phyloP scores from a whole-genome alignment of 2,888 invertebrate species.

The Ephialtes manifestator region DNA sequence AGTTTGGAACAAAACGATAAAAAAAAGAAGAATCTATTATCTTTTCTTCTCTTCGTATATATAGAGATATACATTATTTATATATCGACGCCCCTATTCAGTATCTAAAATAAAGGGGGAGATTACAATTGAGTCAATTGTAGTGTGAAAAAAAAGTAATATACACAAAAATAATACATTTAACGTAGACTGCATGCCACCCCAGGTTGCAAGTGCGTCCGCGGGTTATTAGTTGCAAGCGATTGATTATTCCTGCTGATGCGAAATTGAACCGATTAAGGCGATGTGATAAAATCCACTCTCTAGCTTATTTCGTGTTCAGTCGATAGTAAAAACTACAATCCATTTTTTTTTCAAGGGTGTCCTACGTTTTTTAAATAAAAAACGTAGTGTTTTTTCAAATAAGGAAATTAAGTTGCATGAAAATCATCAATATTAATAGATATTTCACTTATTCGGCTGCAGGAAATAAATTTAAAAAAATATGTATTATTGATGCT shows the following conservation, averaged over 20 bases:
- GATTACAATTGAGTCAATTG: conserved; percentile 83
- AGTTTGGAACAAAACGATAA: conserved; percentile 41
- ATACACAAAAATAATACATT: conserved; percentile 81
- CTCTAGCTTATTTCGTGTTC: not conserved
- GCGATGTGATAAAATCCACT: not conserved
- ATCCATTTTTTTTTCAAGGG: not conserved
- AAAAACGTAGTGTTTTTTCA: not conserved
- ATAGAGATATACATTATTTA: conserved; percentile 75
- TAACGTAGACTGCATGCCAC: conserved; percentile 79
- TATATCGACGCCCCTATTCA: conserved; percentile 73
- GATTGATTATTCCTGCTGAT: conserved; percentile 68
- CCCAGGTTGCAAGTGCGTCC: conserved; percentile 84
- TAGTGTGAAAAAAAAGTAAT: conserved; percentile 76
- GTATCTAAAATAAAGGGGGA: conserved; percentile 75
- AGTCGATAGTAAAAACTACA: conserved; percentile 10
- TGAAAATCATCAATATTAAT: too few relatives aligned
- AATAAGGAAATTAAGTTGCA: too few relatives aligned
- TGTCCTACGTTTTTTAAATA: not conserved
- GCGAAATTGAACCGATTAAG: not conserved
- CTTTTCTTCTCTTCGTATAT: conserved; percentile 41
- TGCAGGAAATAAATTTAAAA: too few relatives aligned
- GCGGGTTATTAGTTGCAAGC: conserved; percentile 79
- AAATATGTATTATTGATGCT: too few relatives aligned
- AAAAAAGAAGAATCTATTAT: conserved; percentile 43
- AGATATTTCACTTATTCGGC: too few relatives aligned